These are phyloP conservation scores for Amphiura filiformis DNA, from an alignment of 35 echinoderm and acorn worm species.

Conservation along the genomic window DNA sequence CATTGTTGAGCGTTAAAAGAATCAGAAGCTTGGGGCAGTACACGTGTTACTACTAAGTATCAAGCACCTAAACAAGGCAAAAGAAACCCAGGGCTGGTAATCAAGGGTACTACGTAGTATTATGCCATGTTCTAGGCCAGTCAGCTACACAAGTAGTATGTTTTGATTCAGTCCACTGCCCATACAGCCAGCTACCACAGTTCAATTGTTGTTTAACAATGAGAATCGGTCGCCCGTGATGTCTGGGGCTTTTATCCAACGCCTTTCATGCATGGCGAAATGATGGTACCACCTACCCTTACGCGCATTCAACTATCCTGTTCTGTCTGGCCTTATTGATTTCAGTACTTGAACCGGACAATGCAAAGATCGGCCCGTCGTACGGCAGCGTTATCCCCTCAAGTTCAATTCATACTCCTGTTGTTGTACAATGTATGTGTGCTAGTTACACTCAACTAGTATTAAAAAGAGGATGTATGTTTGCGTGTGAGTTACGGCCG, in stretches of 20 bases:
- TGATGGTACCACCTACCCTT: background rate
- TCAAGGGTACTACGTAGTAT: background rate
- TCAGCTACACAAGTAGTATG: background rate
- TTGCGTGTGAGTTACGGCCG: background rate
- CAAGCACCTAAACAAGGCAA: background rate
- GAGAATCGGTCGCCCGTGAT: background rate
- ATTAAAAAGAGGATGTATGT: background rate
- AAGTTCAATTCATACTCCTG: background rate
- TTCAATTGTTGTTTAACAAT: background rate
- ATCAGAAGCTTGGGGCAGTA: background rate
- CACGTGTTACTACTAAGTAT: background rate
- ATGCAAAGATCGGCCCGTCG: background rate
- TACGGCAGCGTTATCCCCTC: background rate
- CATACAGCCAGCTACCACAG: background rate
- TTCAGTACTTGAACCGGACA: background rate
- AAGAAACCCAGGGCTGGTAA: too few species aligned
- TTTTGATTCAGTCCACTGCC: slow-evolving; percentile 5
- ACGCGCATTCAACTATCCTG: background rate
- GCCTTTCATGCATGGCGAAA: background rate
- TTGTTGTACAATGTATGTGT: background rate
- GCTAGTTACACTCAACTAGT: background rate
- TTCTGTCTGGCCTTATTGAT: slow-evolving; percentile 2
- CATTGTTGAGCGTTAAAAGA: background rate
- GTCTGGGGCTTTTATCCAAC: background rate
- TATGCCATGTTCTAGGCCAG: background rate